A percentile compares a stretch with the other conserved stretches of the same genome.
These are phyloP conservation scores for Genyomyrus donnyi DNA, from an alignment of 2,113 vertebrate genomes.

Conservation along the genomic window DNA sequence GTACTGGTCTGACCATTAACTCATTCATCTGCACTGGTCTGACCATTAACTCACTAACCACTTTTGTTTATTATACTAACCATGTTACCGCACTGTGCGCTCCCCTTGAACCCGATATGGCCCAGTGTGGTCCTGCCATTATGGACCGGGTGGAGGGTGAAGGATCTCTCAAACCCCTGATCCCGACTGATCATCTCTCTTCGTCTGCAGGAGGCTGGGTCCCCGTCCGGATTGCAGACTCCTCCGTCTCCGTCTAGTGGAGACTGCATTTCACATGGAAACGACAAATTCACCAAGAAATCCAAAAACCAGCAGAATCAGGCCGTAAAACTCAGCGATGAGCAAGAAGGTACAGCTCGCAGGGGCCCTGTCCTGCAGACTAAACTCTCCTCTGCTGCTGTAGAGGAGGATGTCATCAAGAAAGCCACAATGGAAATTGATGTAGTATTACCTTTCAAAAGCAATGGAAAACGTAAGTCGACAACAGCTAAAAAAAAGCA, in stretches of 20 bases:
- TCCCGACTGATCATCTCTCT: background rate
- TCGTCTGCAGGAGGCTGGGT: slow-evolving; percentile 11
- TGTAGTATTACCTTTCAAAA: slow-evolving; percentile 18
- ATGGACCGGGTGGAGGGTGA: background rate
- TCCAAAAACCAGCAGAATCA: slow-evolving; percentile 45
- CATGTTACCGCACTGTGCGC: background rate
- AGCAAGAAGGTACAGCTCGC: background rate
- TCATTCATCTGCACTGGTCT: background rate
- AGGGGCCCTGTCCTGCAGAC: background rate
- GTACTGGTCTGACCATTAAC: background rate
- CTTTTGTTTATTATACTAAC: background rate
- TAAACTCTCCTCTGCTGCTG: slow-evolving; percentile 10
- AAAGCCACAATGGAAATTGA: background rate
- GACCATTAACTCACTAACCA: background rate
- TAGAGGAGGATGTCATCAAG: slow-evolving; percentile 40
- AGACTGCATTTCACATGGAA: slow-evolving; percentile 14
- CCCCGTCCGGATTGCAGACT: no score
- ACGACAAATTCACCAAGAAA: slow-evolving; percentile 37
- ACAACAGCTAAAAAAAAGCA: slow-evolving; percentile 34
- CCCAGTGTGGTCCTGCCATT: background rate
- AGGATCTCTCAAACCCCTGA: background rate
- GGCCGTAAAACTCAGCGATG: background rate
- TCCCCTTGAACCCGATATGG: background rate
- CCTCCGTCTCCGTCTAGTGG: background rate
- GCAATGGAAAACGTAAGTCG: slow-evolving; percentile 32